phyloP scores from a whole-genome alignment of 2,113 vertebrate species.

The Daphoenositta chrysoptera region DNA sequence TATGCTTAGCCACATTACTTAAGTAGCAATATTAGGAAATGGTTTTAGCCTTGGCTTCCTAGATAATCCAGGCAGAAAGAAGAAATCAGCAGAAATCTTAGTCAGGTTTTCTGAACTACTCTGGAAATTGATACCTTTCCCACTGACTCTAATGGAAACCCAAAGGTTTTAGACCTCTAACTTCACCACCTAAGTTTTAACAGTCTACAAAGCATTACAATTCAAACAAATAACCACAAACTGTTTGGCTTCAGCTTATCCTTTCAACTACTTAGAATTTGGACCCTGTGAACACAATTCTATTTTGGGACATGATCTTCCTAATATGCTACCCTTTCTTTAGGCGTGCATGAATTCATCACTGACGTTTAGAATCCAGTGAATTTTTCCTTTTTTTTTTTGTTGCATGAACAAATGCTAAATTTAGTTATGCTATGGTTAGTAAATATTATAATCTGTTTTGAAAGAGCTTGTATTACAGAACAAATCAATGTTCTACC shows the following conservation, averaged over 20 bases:
- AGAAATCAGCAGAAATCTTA: background rate
- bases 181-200: background rate
- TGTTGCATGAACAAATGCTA: background rate
- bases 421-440: background rate
- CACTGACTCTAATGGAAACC: background rate
- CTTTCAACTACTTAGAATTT: background rate
- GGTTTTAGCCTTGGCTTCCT: background rate
- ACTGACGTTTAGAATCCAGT: background rate
- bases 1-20: background rate
- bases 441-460: background rate
- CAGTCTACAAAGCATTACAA: background rate
- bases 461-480: background rate
- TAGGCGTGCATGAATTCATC: background rate
- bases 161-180: background rate
- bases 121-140: background rate
- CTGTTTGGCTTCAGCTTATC: background rate
- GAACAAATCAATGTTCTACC: background rate
- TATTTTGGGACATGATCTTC: background rate
- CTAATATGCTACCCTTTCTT: background rate
- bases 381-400: background rate
- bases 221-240: background rate
- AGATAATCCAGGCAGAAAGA: background rate
- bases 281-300: background rate
- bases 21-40: background rate
- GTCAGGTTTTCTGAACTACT: background rate